Evolutionary conservation across 2,113 vertebrate genomes (phyloP).

Genomic region (Aleadryas rufinucha): DNA sequence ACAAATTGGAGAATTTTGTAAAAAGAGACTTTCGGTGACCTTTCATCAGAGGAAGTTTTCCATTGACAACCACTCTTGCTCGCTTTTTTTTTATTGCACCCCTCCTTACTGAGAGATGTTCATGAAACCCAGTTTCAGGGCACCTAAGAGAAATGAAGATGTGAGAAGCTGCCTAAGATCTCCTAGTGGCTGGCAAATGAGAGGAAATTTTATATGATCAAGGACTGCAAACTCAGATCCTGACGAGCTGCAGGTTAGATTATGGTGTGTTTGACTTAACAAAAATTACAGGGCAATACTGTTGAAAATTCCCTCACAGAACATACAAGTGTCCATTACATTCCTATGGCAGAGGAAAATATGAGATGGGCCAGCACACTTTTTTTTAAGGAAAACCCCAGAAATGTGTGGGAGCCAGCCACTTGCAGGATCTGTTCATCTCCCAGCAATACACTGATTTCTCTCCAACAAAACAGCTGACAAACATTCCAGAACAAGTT

Average conservation of each 20-base stretch:
- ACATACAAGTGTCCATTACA: not conserved
- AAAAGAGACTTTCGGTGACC: not conserved
- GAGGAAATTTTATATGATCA: not conserved
- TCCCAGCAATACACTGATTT: not conserved
- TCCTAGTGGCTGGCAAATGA: not conserved
- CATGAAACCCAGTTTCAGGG: not conserved
- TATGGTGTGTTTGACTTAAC: not conserved
- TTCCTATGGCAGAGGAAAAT: not conserved
- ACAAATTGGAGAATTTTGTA: not conserved
- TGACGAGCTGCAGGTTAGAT: not conserved
- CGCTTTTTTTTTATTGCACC: not conserved
- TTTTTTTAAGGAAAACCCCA: not conserved
- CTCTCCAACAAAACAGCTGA: not conserved
- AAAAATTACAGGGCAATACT: not conserved
- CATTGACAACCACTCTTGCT: not conserved
- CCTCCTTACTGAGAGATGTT: not conserved
- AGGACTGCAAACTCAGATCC: not conserved
- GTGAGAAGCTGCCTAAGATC: not conserved
- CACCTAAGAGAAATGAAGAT: not conserved
- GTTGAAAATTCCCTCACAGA: not conserved
- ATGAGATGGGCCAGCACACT: not conserved
- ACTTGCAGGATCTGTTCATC: not conserved
- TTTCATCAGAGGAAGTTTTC: not conserved
- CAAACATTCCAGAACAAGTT: constrained; percentile 47
- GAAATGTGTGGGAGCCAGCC: not conserved